Conservation (phyloP, 1,140 invertebrate genomes). For the Aphaenogaster ashmeadi region DNA sequence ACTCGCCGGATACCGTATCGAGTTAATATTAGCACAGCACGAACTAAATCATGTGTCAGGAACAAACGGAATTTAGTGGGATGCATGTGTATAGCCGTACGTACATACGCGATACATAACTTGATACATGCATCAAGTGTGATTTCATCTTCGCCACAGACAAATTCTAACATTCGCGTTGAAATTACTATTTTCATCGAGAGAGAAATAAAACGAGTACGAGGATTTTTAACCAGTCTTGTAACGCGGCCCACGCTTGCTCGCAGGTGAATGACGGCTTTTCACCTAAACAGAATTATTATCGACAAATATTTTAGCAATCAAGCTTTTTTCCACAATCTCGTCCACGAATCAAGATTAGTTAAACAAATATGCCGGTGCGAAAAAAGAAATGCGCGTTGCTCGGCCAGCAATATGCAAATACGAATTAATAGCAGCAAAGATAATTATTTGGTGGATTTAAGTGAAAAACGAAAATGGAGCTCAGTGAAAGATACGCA, state of each 20-base stretch:
- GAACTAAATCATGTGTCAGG: slow-evolving; percentile 55
- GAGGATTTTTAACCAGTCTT: not conserved
- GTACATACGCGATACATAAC: not conserved
- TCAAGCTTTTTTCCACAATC: not conserved
- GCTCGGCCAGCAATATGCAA: not conserved
- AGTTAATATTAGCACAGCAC: slow-evolving; percentile 50
- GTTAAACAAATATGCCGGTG: not conserved
- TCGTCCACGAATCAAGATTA: not conserved
- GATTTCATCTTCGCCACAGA: slow-evolving; percentile 9
- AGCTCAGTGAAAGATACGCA: slow-evolving; percentile 15
- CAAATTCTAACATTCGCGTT: slow-evolving; percentile 20
- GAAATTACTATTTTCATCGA: not conserved
- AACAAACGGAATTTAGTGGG: slow-evolving; percentile 45
- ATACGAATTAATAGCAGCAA: not conserved
- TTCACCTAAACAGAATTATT: not conserved
- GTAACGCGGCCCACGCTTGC: not conserved
- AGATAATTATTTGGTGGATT: slow-evolving; percentile 7
- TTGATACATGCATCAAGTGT: not conserved
- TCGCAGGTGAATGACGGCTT: not conserved
- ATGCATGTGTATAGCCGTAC: not conserved
- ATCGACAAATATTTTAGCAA: not conserved
- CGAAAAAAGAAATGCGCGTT: not conserved
- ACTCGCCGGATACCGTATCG: slow-evolving; percentile 22
- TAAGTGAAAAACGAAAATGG: slow-evolving; percentile 19
- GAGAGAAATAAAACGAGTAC: not conserved